Conservation (phyloP, 1,140 invertebrate species). For the Vanessa tameamea region DNA sequence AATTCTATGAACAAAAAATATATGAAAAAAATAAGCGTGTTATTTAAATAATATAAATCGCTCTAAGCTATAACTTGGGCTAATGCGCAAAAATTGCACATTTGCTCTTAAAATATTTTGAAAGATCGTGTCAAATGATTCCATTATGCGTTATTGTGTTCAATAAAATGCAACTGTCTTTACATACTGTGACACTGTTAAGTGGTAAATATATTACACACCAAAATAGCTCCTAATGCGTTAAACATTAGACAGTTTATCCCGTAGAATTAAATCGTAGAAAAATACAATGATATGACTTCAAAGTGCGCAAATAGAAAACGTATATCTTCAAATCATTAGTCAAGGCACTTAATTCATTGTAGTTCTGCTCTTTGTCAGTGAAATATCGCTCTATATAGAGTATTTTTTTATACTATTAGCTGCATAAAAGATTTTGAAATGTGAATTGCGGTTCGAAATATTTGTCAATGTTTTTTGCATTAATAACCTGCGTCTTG, state of each 20-base stretch:
- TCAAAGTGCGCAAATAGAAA: constrained; percentile 45
- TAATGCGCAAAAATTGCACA: constrained; percentile 45
- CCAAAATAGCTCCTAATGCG: constrained; percentile 14
- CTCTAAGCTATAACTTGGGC: constrained; percentile 37
- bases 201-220: constrained; percentile 11
- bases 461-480: background rate
- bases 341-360: constrained; percentile 64
- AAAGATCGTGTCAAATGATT: constrained; percentile 74
- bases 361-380: constrained; percentile 35
- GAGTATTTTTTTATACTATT: background rate
- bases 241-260: background rate
- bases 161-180: constrained; percentile 48
- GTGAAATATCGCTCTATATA: constrained; percentile 9
- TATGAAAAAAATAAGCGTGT: too few species aligned
- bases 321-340: constrained; percentile 62
- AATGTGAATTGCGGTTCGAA: background rate
- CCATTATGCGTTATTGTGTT: constrained; percentile 61
- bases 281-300: background rate
- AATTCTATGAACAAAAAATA: too few species aligned
- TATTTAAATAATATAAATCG: constrained; percentile 8
- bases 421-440: background rate
- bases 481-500: background rate
- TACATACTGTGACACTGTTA: constrained; percentile 43
- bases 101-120: constrained; percentile 64
- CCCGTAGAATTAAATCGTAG: background rate